Base-by-base conservation (phyloP, 2,797 vertebrate species). In the Triplophysa yarkandensis region DNA sequence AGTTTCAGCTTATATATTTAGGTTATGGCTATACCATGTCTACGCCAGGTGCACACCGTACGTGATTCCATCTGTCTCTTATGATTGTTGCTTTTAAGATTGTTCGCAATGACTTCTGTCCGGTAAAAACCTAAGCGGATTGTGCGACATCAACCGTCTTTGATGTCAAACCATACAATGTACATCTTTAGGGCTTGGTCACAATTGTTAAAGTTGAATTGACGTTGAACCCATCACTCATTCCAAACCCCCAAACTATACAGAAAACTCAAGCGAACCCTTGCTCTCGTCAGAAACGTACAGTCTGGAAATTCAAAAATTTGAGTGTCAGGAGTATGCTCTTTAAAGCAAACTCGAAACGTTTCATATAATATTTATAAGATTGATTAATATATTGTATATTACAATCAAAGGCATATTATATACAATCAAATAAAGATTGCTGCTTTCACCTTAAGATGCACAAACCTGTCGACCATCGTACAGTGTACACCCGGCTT, bases 1-100 rank as follows among this genome's bases (percentile, higher is more conserved):
- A 74, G 71, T 50, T 82, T 85, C 76, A 85, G 77, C 81, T 84
- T 77, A 80, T 82, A 68, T 74, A 69, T 58, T 75, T 16, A 73
- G 70, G 71, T 78, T 82, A 81, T 82, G 78, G 82, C 80, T 83
- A 73, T 73, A 81, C 77, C 78, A 68, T 27, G 39, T 68, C 43
- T 77, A 68, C 17, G 32, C 32, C 23, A 48, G 21, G 60, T 64
- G 70, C 60, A 72, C 46, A 28, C 2, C 3, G 6, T 14, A 19
- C 1, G 17, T 13, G 13, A 36, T 17, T 21, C n/a, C n/a, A 17
- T 4, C 10, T 32, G 54, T 23, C 54, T 3, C 4, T 23, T 13
- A 52, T 21, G 21, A 52, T 52, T 25, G 48, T 52, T 52, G 48
- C 48, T 52, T 52, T 52, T 52, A 23, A 32, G 25, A 30, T 17